Conservation (phyloP, 2,888 invertebrate species). For the Acanthosoma haemorrhoidale region DNA sequence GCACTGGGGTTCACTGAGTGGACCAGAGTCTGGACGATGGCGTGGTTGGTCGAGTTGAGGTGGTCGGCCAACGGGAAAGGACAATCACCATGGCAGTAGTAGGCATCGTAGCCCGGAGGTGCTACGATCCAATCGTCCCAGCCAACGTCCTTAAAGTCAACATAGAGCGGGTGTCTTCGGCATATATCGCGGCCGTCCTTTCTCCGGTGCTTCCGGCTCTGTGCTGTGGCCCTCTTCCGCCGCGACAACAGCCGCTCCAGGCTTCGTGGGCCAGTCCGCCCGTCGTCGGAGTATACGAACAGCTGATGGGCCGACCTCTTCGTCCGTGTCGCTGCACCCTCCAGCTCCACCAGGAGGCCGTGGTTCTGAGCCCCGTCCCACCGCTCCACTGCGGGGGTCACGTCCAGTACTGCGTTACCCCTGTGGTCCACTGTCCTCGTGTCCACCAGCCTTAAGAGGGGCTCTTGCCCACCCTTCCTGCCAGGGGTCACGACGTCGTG, state of each 20-base stretch:
- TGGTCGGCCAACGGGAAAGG: slow-evolving; percentile 89
- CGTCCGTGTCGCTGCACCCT: slow-evolving; percentile 55
- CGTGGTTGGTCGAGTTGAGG: slow-evolving; percentile 95
- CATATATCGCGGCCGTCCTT: slow-evolving; percentile 73
- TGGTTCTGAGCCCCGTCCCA: slow-evolving; percentile 76
- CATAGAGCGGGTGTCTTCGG: slow-evolving; percentile 81
- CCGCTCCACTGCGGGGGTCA: slow-evolving; percentile 77
- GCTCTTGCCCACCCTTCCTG: slow-evolving; percentile 56
- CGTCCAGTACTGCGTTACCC: slow-evolving; percentile 69
- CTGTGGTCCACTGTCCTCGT: slow-evolving; percentile 55
- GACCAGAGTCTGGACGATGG: slow-evolving; percentile 94
- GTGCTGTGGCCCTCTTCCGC: slow-evolving; percentile 44
- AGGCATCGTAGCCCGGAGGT: slow-evolving; percentile 92
- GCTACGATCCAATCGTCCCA: slow-evolving; percentile 99
- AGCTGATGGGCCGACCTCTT: slow-evolving; percentile 65
- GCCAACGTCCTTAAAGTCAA: slow-evolving; percentile 93
- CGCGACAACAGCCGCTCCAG: slow-evolving; percentile 37
- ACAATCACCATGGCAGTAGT: slow-evolving; percentile 92
- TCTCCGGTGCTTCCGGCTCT: slow-evolving; percentile 57
- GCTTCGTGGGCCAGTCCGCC: slow-evolving; percentile 43
- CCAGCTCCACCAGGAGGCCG: slow-evolving; percentile 46
- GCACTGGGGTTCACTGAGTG: slow-evolving; percentile 85
- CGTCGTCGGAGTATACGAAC: slow-evolving; percentile 83
- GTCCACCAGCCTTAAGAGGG: slow-evolving; percentile 75
- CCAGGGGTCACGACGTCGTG: slow-evolving; percentile 75